phyloP scores from a whole-genome alignment of 2,888 invertebrate species.

The Ecliptopera silaceata region DNA sequence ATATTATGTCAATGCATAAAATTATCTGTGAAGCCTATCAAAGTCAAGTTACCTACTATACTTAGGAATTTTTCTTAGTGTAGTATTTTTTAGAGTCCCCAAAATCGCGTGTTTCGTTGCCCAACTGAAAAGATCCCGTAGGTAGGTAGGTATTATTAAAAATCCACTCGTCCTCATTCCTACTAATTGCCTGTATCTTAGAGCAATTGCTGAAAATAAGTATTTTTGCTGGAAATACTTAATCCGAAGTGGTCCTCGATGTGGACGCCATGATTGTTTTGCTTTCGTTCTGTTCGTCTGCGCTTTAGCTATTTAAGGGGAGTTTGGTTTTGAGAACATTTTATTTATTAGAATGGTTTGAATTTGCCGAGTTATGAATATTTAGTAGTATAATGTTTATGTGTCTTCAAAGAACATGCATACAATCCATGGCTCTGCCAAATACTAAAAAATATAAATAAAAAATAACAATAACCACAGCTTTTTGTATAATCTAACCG shows the following conservation, averaged over 20 bases:
- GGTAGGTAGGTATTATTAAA: slow-evolving; percentile 40
- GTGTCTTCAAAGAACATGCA: no score
- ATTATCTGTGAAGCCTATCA: no score
- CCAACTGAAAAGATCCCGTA: slow-evolving; percentile 33
- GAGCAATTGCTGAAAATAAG: slow-evolving; percentile 34
- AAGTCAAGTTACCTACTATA: no score
- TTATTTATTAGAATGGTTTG: background rate
- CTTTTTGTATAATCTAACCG: no score
- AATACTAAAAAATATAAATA: no score
- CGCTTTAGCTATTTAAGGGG: background rate
- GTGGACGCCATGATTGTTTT: slow-evolving; percentile 9
- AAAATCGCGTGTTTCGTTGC: slow-evolving; percentile 33
- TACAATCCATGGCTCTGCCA: no score
- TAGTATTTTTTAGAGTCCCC: background rate
- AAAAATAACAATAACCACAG: no score
- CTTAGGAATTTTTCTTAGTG: no score
- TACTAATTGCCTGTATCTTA: slow-evolving; percentile 49
- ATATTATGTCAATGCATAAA: no score
- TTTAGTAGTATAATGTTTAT: no score
- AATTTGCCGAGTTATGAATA: background rate
- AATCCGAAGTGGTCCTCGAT: slow-evolving; percentile 14
- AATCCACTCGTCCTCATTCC: slow-evolving; percentile 45
- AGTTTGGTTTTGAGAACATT: background rate
- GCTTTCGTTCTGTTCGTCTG: background rate
- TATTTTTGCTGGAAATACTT: slow-evolving; percentile 24